A percentile compares a stretch with the other conserved stretches of the same genome.
phyloP scores from a whole-genome alignment of 2,888 invertebrate genomes.

The Empis livida region DNA sequence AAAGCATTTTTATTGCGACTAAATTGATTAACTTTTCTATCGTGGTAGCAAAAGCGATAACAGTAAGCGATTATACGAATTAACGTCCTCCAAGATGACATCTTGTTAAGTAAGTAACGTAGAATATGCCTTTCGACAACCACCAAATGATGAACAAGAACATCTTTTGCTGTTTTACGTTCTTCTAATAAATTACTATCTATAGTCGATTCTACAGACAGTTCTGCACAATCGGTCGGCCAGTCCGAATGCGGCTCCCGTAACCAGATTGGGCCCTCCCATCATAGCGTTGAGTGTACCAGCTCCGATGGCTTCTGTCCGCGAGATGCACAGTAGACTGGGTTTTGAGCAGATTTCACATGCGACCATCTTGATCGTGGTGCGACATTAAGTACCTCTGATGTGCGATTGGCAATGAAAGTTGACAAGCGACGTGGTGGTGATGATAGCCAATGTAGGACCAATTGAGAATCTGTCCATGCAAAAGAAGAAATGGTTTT shows the following conservation, averaged over 20 bases:
- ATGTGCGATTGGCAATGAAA: slow-evolving; percentile 15
- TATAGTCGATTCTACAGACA: no score
- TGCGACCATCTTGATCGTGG: slow-evolving; percentile 11
- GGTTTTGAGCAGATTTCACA: slow-evolving; percentile 12
- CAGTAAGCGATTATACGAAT: not conserved
- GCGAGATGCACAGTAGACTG: slow-evolving; percentile 15
- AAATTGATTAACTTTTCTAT: no score
- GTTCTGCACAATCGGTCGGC: no score
- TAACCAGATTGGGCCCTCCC: slow-evolving; percentile 15
- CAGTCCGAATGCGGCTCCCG: no score
- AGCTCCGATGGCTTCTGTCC: slow-evolving; percentile 11
- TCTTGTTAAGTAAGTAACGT: no score
- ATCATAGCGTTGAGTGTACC: slow-evolving; percentile 12
- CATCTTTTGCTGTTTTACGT: no score
- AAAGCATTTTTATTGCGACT: no score
- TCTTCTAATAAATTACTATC: no score
- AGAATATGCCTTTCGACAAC: no score
- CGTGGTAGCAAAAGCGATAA: not conserved
- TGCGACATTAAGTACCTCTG: slow-evolving; percentile 10
- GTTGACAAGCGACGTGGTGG: slow-evolving; percentile 15
- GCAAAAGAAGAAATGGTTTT: slow-evolving; percentile 6
- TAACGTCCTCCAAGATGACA: not conserved
- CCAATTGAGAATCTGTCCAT: slow-evolving; percentile 12
- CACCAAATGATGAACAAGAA: no score
- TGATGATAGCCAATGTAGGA: slow-evolving; percentile 14